Base-by-base conservation (phyloP, 1,140 invertebrate genomes). In the Achatina immaculata region DNA sequence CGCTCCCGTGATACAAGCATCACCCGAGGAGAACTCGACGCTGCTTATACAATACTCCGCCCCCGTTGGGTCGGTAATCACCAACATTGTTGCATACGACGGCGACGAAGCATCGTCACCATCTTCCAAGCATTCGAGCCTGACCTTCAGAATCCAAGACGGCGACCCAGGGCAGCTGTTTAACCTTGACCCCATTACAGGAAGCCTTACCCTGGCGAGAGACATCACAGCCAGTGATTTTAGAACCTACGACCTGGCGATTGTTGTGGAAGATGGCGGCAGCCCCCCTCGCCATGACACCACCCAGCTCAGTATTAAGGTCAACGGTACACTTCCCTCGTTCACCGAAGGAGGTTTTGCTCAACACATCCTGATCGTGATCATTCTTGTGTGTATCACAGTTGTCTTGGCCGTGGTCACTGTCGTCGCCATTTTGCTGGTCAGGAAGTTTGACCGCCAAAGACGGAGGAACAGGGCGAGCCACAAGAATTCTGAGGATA, bases 1-100 rank as follows among this genome's bases (percentile, higher is more conserved):
- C 81, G 71, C 74, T 7, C 90, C 90, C 16, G 66, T 85, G 4
- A 86, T 91, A 76, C 81, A 81, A 40, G 88, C 86, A 71, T 88
- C 89, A 0, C 83, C 80, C 58, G 78, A 81, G 51, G 83, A 85
- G 0, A 88, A 89, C 77, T 81, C 85, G 73, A 87, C 85, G 16
- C 66, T 88, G 6, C 65, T 55, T 42, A 38, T 90, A 4, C 55
- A 81, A 38, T 86, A 86, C 40, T 55, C 80, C n/a, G 82, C 84
- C 0, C 34, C 69, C 19, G 79, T 78, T 21, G 82, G 85, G 31
- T 83, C 78, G 7, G 55, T 87, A 2, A 83, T 89, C 6, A 80
- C 84, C 24, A 85, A 77, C 3, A 55, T 90, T 16, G 34, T 81
- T 24, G 89, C 88, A 16, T 51, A 79, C 36, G 88, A 89, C 62